Conservation (phyloP, 2,113 vertebrate genomes). For the Trichomycterus rosablanca region DNA sequence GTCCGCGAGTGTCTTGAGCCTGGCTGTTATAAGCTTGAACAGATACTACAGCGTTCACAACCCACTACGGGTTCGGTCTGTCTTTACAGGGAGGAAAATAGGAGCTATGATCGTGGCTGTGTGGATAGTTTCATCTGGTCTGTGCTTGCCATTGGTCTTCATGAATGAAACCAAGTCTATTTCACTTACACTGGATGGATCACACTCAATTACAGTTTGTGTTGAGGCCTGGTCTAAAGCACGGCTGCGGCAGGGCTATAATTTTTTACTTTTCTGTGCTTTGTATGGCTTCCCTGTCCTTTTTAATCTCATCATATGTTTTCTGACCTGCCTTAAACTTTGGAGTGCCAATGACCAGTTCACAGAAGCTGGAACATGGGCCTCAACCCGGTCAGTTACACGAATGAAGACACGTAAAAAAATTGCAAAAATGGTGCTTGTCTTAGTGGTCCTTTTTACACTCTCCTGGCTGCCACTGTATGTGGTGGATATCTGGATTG, state of each 20-base stretch:
- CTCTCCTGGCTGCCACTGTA: slow-evolving; percentile 63
- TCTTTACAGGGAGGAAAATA: slow-evolving; percentile 55
- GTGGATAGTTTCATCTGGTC: slow-evolving; percentile 54
- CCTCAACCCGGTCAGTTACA: slow-evolving; percentile 33
- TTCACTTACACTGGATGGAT: slow-evolving; percentile 47
- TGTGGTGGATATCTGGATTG: slow-evolving; percentile 62
- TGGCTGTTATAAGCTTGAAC: slow-evolving; percentile 61
- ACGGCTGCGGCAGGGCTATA: slow-evolving; percentile 57
- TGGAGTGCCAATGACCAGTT: slow-evolving; percentile 47
- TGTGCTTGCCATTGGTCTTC: slow-evolving; percentile 58
- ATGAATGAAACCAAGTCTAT: slow-evolving; percentile 56
- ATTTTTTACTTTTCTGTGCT: slow-evolving; percentile 61
- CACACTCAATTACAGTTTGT: slow-evolving; percentile 51
- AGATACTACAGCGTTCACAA: slow-evolving; percentile 64
- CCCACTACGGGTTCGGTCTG: slow-evolving; percentile 56
- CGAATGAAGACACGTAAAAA: slow-evolving; percentile 56
- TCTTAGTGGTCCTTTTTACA: slow-evolving; percentile 60
- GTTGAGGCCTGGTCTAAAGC: slow-evolving; percentile 60
- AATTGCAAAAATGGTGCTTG: slow-evolving; percentile 63
- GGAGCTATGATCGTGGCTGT: slow-evolving; percentile 55
- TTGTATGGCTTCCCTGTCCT: slow-evolving; percentile 58
- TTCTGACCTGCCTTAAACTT: slow-evolving; percentile 54
- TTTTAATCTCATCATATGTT: slow-evolving; percentile 60
- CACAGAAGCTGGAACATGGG: slow-evolving; percentile 37
- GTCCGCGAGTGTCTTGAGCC: slow-evolving; percentile 61